A percentile compares a stretch with the other conserved stretches of the same genome.
Conservation (phyloP, 2,113 vertebrate genomes). For the Gallinago media region DNA sequence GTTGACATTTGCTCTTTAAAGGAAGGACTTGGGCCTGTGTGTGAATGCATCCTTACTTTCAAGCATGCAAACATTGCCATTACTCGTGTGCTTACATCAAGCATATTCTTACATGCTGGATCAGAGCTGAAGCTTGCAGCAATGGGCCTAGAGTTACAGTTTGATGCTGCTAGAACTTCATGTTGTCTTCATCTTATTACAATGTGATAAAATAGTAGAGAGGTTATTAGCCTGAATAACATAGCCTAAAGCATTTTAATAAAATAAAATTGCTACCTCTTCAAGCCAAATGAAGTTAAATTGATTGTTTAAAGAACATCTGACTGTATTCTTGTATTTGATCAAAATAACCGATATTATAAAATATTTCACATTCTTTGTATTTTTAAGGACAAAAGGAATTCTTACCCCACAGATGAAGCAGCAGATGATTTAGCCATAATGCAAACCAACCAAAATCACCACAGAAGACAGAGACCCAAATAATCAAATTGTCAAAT, state of each 20-base stretch:
- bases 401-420: background rate
- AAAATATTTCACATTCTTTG: background rate
- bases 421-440: background rate
- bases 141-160: background rate
- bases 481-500: slow-evolving; percentile 64
- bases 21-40: background rate
- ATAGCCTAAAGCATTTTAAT: background rate
- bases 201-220: background rate
- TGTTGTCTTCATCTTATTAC: background rate
- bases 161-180: background rate
- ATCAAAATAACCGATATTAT: background rate
- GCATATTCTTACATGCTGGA: background rate
- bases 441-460: background rate
- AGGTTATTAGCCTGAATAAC: background rate
- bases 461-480: slow-evolving; percentile 14
- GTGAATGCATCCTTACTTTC: background rate
- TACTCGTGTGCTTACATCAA: background rate
- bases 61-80: background rate
- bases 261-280: background rate
- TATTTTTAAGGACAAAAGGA: slow-evolving; percentile 14
- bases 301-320: background rate
- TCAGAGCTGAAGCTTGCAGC: background rate
- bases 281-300: background rate
- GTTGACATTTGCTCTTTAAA: background rate
- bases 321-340: background rate